Percentiles rank a stretch among this genome's conserved stretches.
Evolutionary conservation across 2,113 vertebrate species (phyloP).

Genomic region (Scolopax mira): DNA sequence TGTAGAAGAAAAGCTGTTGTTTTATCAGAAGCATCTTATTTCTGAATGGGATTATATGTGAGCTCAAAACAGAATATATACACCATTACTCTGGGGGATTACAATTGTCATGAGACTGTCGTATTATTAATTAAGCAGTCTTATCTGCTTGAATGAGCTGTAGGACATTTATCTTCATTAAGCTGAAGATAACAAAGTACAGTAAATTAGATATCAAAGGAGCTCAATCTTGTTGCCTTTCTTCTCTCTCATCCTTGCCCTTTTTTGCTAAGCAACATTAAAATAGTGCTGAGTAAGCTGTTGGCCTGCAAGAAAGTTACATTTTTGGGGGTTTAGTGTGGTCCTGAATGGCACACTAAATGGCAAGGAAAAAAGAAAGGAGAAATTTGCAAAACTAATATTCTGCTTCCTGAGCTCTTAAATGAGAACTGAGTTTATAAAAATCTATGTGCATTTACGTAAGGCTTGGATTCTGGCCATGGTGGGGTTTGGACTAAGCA

Average conservation of each 20-base stretch:
- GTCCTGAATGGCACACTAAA: neutral
- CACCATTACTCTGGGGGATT: conserved; percentile 64
- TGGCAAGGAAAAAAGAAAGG: neutral
- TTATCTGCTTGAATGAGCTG: conserved; percentile 68
- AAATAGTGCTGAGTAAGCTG: neutral
- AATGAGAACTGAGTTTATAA: neutral
- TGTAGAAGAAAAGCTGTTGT: neutral
- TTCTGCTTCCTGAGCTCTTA: neutral
- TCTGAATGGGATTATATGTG: conserved; percentile 1
- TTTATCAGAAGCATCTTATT: conserved; percentile 9
- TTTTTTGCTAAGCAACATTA: neutral
- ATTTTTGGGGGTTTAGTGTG: neutral
- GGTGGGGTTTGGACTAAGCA: neutral
- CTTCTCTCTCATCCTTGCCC: neutral
- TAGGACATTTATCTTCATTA: conserved; percentile 74
- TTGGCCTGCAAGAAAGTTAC: neutral
- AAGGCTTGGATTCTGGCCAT: neutral
- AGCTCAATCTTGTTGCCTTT: neutral
- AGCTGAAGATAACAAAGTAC: conserved; percentile 72
- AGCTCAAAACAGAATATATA: conserved; percentile 29
- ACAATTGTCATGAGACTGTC: conserved; percentile 75
- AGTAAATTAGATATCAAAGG: conserved; percentile 71
- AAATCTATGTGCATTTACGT: neutral
- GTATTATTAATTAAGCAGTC: conserved; percentile 80
- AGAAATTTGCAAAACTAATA: neutral